Conservation (phyloP, 2,113 vertebrate genomes). For the Australoheros scitulus region DNA sequence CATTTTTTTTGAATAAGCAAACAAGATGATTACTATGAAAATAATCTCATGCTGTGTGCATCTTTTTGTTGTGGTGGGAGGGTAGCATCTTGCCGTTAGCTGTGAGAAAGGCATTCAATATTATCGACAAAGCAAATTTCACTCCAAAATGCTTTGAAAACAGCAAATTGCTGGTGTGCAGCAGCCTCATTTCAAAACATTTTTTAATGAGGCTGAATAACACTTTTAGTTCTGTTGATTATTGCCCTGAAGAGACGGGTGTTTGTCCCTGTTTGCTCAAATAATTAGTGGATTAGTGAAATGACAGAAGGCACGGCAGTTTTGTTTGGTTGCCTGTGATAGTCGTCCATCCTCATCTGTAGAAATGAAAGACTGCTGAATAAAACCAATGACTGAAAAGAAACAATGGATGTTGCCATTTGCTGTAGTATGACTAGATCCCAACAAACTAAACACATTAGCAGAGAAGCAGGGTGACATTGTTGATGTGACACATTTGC, state of each 20-base stretch:
- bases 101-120: background rate
- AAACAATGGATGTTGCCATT: background rate
- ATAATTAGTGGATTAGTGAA: background rate
- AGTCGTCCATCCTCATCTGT: background rate
- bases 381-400: background rate
- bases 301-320: background rate
- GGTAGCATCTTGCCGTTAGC: background rate
- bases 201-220: background rate
- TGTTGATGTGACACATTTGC: background rate
- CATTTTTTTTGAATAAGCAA: background rate
- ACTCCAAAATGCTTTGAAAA: background rate
- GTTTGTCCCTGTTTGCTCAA: background rate
- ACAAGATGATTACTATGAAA: background rate
- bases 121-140: background rate
- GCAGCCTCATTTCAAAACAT: background rate
- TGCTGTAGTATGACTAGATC: background rate
- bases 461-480: background rate
- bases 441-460: background rate
- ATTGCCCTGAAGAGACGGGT: background rate
- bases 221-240: conserved; percentile 1
- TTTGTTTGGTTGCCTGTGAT: background rate
- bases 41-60: background rate
- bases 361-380: background rate
- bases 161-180: background rate
- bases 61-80: background rate